phyloP scores from a whole-genome alignment of 92 coral and sea anemone species.

The Plumapathes pennacea region DNA sequence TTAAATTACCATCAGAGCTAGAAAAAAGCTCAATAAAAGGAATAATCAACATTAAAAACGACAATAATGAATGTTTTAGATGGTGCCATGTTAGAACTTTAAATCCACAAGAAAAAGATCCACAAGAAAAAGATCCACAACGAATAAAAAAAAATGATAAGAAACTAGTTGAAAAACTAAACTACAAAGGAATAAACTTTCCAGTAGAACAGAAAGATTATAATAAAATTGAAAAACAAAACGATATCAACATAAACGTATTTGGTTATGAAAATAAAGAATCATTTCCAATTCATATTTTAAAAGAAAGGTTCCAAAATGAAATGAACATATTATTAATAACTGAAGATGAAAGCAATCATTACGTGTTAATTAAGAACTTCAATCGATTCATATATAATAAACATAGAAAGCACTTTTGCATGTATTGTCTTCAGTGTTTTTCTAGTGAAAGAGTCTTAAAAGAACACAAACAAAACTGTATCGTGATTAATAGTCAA shows the following conservation, averaged over 20 bases:
- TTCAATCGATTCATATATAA: conserved; percentile 7
- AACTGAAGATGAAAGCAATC: not conserved
- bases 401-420: conserved; percentile 1
- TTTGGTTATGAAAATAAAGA: conserved; percentile 40
- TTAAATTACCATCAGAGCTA: conserved; percentile 10
- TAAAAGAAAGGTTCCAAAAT: conserved; percentile 16
- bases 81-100: conserved; percentile 33
- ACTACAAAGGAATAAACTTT: conserved; percentile 11
- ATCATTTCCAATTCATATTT: conserved; percentile 26
- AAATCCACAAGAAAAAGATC: conserved; percentile 11
- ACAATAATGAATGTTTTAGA: conserved; percentile 11
- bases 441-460: not conserved
- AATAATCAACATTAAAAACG: conserved; percentile 16
- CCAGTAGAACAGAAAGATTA: conserved; percentile 4
- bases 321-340: conserved; percentile 13
- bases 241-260: conserved; percentile 15
- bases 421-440: conserved; percentile 14
- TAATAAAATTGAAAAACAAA: conserved; percentile 17
- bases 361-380: conserved; percentile 19
- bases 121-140: conserved; percentile 7
- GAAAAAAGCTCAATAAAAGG: conserved; percentile 10
- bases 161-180: not conserved
- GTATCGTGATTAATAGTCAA: conserved; percentile 22
- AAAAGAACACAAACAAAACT: not conserved
- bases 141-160: not conserved